Conservation (phyloP, 2,888 invertebrate species). For the Candidula unifasciata region DNA sequence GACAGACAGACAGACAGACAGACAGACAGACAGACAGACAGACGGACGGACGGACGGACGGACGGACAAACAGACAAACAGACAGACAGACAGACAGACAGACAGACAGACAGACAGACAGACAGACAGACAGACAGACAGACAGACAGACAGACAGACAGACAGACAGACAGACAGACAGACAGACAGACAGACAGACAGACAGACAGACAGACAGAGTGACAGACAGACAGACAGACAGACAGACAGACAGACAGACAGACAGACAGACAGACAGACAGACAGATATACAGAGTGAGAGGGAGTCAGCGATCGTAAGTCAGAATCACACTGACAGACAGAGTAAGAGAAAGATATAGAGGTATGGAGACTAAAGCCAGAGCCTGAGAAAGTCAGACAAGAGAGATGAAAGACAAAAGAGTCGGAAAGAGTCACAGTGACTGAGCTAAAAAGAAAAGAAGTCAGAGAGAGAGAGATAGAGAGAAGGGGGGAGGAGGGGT, state of each 20-base stretch:
- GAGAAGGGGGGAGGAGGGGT: too few relatives aligned
- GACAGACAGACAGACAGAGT: conserved; percentile 41
- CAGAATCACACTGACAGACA: neutral
- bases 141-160: conserved; percentile 43
- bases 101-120: conserved; percentile 45
- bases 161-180: conserved; percentile 40
- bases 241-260: conserved; percentile 44
- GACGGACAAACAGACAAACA: conserved; percentile 35
- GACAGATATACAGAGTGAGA: conserved; percentile 35
- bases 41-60: neutral
- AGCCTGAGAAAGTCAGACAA: neutral
- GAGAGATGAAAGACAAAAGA: too few relatives aligned
- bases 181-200: conserved; percentile 39
- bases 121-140: conserved; percentile 45
- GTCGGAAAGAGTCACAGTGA: too few relatives aligned
- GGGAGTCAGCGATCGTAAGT: neutral
- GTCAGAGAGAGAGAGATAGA: too few relatives aligned
- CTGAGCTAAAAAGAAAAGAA: too few relatives aligned
- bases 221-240: conserved; percentile 44
- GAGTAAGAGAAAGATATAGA: conserved; percentile 12
- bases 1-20: conserved; percentile 8
- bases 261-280: conserved; percentile 41
- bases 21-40: conserved; percentile 8
- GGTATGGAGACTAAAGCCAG: neutral
- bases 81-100: conserved; percentile 45